Percentiles rank a stretch among this genome's conserved stretches.
These are phyloP conservation scores for Hemaris fuciformis DNA, from an alignment of 2,888 invertebrate species.

Conservation along the genomic window DNA sequence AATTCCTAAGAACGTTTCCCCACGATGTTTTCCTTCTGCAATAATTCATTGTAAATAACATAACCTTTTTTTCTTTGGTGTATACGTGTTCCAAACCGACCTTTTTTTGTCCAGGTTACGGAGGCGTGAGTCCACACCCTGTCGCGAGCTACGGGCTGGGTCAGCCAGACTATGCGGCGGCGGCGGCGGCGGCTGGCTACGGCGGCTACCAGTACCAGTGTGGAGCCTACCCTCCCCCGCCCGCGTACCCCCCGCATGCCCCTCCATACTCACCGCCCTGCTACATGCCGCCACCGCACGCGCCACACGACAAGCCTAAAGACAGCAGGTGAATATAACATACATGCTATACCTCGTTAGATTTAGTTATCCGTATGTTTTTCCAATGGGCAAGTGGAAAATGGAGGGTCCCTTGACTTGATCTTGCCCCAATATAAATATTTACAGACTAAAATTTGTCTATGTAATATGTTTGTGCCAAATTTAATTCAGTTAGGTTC, in stretches of 20 bases:
- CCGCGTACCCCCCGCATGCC: constrained; percentile 84
- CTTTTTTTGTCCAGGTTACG: constrained; percentile 84
- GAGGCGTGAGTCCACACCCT: constrained; percentile 91
- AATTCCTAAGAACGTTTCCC: no score
- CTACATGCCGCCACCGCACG: constrained; percentile 93
- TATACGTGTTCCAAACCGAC: no score
- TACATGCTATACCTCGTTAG: neutral
- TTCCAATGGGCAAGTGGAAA: no score
- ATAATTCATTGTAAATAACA: no score
- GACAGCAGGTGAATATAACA: constrained; percentile 85
- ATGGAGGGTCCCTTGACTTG: no score
- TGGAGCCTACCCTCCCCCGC: constrained; percentile 83
- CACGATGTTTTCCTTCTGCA: no score
- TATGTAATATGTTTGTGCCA: no score
- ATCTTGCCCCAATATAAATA: no score
- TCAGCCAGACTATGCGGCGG: constrained; percentile 90
- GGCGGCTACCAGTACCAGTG: constrained; percentile 82
- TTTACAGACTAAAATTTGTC: no score
- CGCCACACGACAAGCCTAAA: constrained; percentile 89
- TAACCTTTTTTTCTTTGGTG: no score
- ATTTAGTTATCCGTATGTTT: no score
- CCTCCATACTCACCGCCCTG: constrained; percentile 91
- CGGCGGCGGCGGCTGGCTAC: constrained; percentile 85
- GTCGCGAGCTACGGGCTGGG: constrained; percentile 88
- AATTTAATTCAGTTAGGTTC: no score